A percentile compares a stretch with the other conserved stretches of the same genome.
phyloP scores from a whole-genome alignment of 2,888 invertebrate genomes.

The Aleiodes alternator region DNA sequence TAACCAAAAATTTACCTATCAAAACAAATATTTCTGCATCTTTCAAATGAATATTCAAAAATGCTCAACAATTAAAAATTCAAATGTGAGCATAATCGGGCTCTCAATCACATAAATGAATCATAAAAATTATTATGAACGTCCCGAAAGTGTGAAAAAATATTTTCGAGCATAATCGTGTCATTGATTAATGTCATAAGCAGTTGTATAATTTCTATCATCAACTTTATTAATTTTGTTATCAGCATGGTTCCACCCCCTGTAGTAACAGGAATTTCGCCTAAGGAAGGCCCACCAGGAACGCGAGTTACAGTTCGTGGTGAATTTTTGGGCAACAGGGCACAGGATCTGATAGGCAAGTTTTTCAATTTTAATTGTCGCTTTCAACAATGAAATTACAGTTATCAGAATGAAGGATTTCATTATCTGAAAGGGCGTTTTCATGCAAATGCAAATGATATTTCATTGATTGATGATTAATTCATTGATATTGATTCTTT shows the following conservation, averaged over 20 bases:
- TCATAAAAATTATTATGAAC: neutral
- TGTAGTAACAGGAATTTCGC: slow-evolving; percentile 96
- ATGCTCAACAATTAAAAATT: neutral
- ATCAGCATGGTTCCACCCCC: slow-evolving; percentile 83
- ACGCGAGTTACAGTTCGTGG: slow-evolving; percentile 96
- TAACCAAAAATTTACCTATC: slow-evolving; percentile 18
- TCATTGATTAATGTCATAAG: neutral
- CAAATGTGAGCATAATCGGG: slow-evolving; percentile 7
- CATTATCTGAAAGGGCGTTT: neutral
- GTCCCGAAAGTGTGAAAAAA: neutral
- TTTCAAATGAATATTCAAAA: neutral
- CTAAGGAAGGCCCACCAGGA: slow-evolving; percentile 98
- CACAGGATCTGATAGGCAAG: slow-evolving; percentile 90
- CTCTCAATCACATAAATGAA: neutral
- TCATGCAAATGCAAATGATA: slow-evolving; percentile 2
- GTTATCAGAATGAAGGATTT: neutral
- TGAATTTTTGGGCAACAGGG: slow-evolving; percentile 93
- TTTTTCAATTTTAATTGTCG: slow-evolving; percentile 34
- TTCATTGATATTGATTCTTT: neutral
- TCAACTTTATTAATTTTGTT: neutral
- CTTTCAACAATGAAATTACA: slow-evolving; percentile 6
- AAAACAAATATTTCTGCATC: slow-evolving; percentile 31
- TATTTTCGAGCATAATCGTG: neutral
- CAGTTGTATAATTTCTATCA: neutral
- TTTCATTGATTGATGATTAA: neutral